Evolutionary conservation across 2,888 invertebrate species (phyloP).

Genomic region (Machimus atricapillus): DNA sequence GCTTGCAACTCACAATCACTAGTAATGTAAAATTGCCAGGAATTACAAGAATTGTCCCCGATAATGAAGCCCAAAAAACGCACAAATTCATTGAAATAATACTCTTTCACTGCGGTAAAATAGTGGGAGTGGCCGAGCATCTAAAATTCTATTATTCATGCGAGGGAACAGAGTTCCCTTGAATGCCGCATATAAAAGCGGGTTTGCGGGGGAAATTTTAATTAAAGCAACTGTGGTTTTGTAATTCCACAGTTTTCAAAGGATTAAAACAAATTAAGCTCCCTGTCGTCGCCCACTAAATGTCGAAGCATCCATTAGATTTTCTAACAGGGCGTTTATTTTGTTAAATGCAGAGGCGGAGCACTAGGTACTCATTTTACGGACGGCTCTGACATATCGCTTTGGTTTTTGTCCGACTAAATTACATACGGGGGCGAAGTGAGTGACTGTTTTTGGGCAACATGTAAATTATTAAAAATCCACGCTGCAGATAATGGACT

Average conservation of each 20-base stretch:
- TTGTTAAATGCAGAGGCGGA: neutral
- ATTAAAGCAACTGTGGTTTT: constrained; percentile 19
- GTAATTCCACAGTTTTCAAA: constrained; percentile 6
- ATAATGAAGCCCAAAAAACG: neutral
- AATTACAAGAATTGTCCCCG: neutral
- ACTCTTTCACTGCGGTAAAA: neutral
- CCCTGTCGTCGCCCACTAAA: neutral
- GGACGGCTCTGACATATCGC: neutral
- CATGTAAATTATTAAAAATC: neutral
- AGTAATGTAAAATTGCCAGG: neutral
- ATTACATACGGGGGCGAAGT: neutral
- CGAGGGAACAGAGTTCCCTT: neutral
- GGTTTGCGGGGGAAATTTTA: neutral
- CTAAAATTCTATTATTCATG: constrained; percentile 25
- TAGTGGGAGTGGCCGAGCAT: neutral
- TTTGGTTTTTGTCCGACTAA: neutral
- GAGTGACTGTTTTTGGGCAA: neutral
- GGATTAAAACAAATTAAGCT: constrained; percentile 30
- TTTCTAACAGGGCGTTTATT: constrained; percentile 14
- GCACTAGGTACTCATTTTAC: neutral
- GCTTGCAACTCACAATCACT: neutral
- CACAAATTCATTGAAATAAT: neutral
- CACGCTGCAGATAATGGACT: neutral
- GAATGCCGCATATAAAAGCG: neutral
- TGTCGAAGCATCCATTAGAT: constrained; percentile 22